Evolutionary conservation across 2,888 invertebrate genomes (phyloP), one percentile per base, ranked within the genome.

Genomic region (Drosophila melanosoma): DNA sequence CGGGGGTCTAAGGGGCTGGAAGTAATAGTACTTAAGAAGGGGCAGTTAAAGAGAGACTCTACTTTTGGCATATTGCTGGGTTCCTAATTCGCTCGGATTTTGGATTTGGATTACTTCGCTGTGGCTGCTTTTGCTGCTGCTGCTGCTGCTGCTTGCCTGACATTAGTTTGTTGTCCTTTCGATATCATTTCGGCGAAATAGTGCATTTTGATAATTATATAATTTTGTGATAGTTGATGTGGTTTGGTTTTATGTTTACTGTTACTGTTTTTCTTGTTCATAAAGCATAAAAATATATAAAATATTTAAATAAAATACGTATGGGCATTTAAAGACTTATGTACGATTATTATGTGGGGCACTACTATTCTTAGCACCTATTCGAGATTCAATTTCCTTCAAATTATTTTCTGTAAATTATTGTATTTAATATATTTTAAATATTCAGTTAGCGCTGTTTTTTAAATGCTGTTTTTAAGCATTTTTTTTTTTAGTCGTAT

Each of bases 141-240:
- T 57, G 56, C 11, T 40, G 3, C 49, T 58, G 75, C 78, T 76
- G 81, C 83, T 86, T 74, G 90, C 67, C 87, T 87, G 75, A 73
- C 80, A 81, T 82, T 79, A 90, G 90, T 87, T 90, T 90, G 90
- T 90, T 87, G 87, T 87, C 90, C 90, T 90, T 89, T 77, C 53
- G 32, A 42, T 49, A 33, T 62, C 42, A 32, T 54, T 53, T 69
- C 77, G 67, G 49, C 77, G 52, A 61, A 66, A 65, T 68, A 69
- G 70, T 79, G 76, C 84, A 54, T 52, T 52, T 52, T 73, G 20
- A 51, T 63, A 63, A 67, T 57, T 53, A 73, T n/a, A 64, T 53
- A 52, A 59, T 57, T 45, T 56, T 67, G 32, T 51, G 59, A 29
- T 58, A 48, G 15, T 68, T 65, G 20, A 54, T 65, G 57, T 57